Percentiles rank a stretch among this genome's conserved stretches.
Evolutionary conservation across 1,140 invertebrate genomes (phyloP).

Genomic region (Drosophila lowei): DNA sequence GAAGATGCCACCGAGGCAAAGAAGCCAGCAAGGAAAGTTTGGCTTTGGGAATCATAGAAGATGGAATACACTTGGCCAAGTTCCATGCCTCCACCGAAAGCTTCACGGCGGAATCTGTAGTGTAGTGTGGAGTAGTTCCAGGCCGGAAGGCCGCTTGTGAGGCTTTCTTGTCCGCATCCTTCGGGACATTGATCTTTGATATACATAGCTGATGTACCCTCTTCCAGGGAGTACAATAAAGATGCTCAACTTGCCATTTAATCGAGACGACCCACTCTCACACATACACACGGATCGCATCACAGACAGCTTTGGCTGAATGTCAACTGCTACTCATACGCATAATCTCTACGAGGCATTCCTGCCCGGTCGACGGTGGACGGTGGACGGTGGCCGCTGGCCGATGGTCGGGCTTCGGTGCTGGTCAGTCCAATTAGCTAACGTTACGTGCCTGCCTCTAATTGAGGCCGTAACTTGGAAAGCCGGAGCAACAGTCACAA

Average conservation of each 20-base stretch:
- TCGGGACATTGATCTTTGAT: background rate
- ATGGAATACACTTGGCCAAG: slow-evolving; percentile 21
- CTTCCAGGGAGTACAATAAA: slow-evolving; percentile 23
- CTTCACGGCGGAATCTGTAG: too few relatives aligned
- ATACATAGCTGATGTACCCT: slow-evolving; percentile 23
- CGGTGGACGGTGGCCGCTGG: background rate
- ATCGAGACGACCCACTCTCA: slow-evolving; percentile 34
- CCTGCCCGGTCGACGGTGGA: slow-evolving; percentile 1
- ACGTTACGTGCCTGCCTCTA: slow-evolving; percentile 70
- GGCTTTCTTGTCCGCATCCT: too few relatives aligned
- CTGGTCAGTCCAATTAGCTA: slow-evolving; percentile 55
- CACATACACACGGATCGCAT: slow-evolving; percentile 9
- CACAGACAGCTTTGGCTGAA: slow-evolving; percentile 54
- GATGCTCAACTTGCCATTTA: slow-evolving; percentile 62
- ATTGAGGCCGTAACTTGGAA: slow-evolving; percentile 60
- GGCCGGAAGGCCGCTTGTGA: too few relatives aligned
- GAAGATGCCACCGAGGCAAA: slow-evolving; percentile 34
- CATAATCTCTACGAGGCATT: slow-evolving; percentile 47
- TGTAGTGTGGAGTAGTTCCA: too few relatives aligned
- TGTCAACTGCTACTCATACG: slow-evolving; percentile 70
- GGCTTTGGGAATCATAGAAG: slow-evolving; percentile 29
- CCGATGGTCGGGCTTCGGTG: background rate
- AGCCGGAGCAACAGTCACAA: slow-evolving; percentile 43
- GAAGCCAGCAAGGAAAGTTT: slow-evolving; percentile 32
- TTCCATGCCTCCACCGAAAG: background rate